Evolutionary conservation across 2,113 vertebrate genomes (phyloP), one percentile per base, ranked within the genome.

Genomic region (Nothobranchius furzeri): DNA sequence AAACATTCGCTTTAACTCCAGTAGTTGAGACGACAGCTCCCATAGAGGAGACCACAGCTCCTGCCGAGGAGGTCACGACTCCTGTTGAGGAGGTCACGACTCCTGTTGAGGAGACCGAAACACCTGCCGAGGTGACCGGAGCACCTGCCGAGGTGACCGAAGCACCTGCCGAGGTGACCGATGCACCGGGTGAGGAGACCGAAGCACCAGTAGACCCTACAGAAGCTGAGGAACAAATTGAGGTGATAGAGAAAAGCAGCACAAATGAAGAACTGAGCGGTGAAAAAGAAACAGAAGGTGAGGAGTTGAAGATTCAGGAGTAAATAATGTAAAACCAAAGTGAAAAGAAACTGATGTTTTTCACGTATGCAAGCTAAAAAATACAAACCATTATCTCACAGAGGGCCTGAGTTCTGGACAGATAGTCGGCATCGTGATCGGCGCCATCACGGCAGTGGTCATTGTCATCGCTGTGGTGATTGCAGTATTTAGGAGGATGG

Each of bases 351-450:
- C 30, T 30, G 30, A 30, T 30, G 30, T 30, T 30, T 30, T 30
- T 30, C 2, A 30, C 4, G 36, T 46, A 60, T 24, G 9, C 17
- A 20, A 54, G 15, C 25, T 17, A 5, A 24, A 9, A 36, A 12
- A 2, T 1, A 59, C 3, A 8, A 7, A 14, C 58, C 66, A 60
- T 30, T 73, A n/a, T 78, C 57, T 61, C 20, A 9, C 81, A 91
- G 90, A 51, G 12, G 82, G 50, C 3, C 54, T 89, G 72, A 77
- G 56, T 48, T 87, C 89, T 15, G 92, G 91, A 36, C 89, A 92
- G 46, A 79, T 93, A 30, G 88, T 75, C 6, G 92, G 92, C 43
- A 92, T 93, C 7, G 90, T 91, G 64, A 85, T 93, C 7, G 93
- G 88, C 1, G 85, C 83, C 46, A 74, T 93, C 60, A 3, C 93